Percentiles rank a stretch among this genome's conserved stretches.
Evolutionary conservation across 1,140 invertebrate genomes (phyloP).

Genomic region (Aricia agestis): DNA sequence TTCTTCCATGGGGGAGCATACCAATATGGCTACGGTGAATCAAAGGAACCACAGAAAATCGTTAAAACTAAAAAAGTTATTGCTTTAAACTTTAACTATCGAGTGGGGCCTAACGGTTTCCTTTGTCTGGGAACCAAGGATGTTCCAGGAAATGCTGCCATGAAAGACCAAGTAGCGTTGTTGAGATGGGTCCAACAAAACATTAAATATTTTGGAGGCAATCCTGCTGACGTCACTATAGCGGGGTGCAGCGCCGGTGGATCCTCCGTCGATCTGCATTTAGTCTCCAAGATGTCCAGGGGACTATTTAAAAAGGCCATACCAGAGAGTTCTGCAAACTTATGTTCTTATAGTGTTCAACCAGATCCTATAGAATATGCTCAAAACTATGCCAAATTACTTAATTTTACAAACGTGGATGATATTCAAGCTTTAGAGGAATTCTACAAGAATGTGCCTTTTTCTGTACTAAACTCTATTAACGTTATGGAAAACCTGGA

Average conservation of each 20-base stretch:
- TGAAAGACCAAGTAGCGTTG: slow-evolving; percentile 46
- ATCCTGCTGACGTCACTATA: slow-evolving; percentile 45
- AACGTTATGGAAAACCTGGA: slow-evolving; percentile 10
- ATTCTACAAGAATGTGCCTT: slow-evolving; percentile 18
- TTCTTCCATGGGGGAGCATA: slow-evolving; percentile 43
- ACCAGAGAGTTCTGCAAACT: slow-evolving; percentile 33
- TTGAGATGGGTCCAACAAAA: slow-evolving; percentile 43
- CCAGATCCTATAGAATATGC: slow-evolving; percentile 35
- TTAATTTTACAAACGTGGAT: slow-evolving; percentile 32
- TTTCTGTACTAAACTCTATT: slow-evolving; percentile 14
- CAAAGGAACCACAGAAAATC: slow-evolving; percentile 25
- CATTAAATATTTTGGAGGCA: slow-evolving; percentile 44
- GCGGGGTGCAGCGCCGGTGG: slow-evolving; percentile 43
- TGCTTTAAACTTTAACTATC: slow-evolving; percentile 43
- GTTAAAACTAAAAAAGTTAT: slow-evolving; percentile 33
- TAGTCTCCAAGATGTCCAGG: slow-evolving; percentile 35
- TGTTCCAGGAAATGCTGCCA: slow-evolving; percentile 43
- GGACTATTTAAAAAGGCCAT: slow-evolving; percentile 44
- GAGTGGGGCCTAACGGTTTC: slow-evolving; percentile 42
- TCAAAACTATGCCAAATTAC: slow-evolving; percentile 27
- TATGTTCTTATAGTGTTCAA: slow-evolving; percentile 30
- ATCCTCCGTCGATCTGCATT: slow-evolving; percentile 34
- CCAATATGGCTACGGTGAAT: slow-evolving; percentile 32
- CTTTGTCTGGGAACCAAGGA: slow-evolving; percentile 42
- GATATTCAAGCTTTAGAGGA: slow-evolving; percentile 28